These are phyloP conservation scores for Squalus acanthias DNA, from an alignment of 2,797 vertebrate genomes.

Conservation along the genomic window DNA sequence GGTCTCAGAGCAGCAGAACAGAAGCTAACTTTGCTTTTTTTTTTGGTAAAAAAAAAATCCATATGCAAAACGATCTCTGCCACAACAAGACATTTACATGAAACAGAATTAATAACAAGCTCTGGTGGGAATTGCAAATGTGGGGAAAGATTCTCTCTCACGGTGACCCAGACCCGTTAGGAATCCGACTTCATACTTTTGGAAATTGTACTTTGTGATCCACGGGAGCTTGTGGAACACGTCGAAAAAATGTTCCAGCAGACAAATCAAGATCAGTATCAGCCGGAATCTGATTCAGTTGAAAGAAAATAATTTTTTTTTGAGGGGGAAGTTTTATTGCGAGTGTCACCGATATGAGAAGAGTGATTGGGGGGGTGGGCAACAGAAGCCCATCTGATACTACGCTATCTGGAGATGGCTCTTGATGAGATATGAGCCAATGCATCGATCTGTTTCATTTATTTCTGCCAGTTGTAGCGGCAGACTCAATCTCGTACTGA, in stretches of 20 bases:
- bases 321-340: not conserved
- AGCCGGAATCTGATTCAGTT: not conserved
- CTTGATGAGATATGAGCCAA: not conserved
- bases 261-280: not conserved
- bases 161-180: not conserved
- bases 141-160: not conserved
- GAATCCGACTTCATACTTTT: not conserved
- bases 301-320: not conserved
- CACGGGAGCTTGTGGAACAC: not conserved
- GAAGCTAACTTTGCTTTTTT: not conserved
- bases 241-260: not conserved
- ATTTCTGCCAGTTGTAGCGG: not conserved
- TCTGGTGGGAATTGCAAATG: not conserved
- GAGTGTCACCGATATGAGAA: not conserved
- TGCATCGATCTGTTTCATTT: constrained; percentile 21
- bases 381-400: not conserved
- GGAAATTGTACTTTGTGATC: not conserved
- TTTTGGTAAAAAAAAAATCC: no score
- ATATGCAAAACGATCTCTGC: not conserved
- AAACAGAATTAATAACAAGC: constrained; percentile 27
- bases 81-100: not conserved
- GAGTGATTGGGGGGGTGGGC: not conserved
- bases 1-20: not conserved
- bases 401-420: not conserved
- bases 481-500: not conserved